These are phyloP conservation scores for Burhinus oedicnemus DNA, from an alignment of 2,113 vertebrate genomes.

Conservation along the genomic window DNA sequence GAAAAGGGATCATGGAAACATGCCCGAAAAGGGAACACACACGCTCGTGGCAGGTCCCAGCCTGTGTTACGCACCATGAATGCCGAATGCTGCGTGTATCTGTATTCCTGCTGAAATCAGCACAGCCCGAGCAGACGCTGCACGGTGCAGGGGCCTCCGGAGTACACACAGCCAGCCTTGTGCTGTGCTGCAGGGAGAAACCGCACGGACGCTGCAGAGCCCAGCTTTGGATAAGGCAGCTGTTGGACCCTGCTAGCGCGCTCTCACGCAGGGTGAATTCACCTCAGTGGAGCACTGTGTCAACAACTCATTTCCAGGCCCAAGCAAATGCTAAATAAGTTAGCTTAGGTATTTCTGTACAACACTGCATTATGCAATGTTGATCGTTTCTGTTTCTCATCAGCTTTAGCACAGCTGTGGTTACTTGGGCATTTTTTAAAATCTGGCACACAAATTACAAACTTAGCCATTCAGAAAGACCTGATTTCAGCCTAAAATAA, in stretches of 20 bases:
- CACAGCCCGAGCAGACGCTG: too few relatives aligned
- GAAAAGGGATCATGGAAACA: not conserved
- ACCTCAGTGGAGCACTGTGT: not conserved
- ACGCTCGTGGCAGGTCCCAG: too few relatives aligned
- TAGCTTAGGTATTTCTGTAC: not conserved
- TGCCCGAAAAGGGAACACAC: not conserved
- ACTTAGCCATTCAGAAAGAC: not conserved
- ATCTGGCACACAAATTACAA: not conserved
- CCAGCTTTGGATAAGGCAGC: not conserved
- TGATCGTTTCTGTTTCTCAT: not conserved
- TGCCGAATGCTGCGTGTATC: too few relatives aligned
- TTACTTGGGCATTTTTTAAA: not conserved
- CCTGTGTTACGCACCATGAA: too few relatives aligned
- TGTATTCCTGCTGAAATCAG: too few relatives aligned
- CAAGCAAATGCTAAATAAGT: not conserved
- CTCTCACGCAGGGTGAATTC: not conserved
- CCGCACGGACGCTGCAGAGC: accelerated
- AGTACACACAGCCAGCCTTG: not conserved
- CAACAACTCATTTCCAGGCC: not conserved
- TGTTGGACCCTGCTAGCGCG: too few relatives aligned
- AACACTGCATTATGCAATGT: not conserved
- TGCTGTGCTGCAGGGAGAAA: too few relatives aligned
- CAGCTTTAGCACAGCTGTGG: not conserved
- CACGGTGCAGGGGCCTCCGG: not conserved
- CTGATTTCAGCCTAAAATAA: not conserved